These are phyloP conservation scores for Drosophila borealis DNA, from an alignment of 2,888 invertebrate species.

Conservation along the genomic window DNA sequence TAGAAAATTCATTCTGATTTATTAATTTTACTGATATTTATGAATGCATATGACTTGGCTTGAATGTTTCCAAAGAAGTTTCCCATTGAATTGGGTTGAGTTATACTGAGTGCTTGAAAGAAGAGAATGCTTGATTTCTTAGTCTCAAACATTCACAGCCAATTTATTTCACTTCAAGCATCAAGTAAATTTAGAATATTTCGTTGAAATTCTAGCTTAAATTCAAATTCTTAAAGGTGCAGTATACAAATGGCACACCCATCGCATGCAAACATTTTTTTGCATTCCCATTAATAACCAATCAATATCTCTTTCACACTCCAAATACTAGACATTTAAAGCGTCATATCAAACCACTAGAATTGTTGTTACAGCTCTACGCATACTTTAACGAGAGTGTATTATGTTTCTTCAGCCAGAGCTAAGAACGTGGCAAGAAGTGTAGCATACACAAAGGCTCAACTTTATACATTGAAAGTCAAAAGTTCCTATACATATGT, in stretches of 20 bases:
- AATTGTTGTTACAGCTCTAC: background rate
- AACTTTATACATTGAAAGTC: constrained; percentile 26
- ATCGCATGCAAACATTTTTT: too few species aligned
- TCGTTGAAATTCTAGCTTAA: background rate
- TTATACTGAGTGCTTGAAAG: too few species aligned
- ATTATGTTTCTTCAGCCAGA: constrained; percentile 6
- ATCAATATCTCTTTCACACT: constrained; percentile 2
- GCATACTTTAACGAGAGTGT: constrained; percentile 5
- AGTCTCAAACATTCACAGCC: too few species aligned
- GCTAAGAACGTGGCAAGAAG: constrained; percentile 6
- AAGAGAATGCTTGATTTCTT: too few species aligned
- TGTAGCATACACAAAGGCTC: constrained; percentile 36
- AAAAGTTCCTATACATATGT: constrained; percentile 16
- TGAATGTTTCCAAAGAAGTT: background rate
- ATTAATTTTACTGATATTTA: too few species aligned
- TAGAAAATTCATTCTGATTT: background rate
- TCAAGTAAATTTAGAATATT: background rate
- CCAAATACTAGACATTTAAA: background rate
- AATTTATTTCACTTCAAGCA: background rate
- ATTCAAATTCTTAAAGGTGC: background rate
- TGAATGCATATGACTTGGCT: background rate
- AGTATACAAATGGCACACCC: too few species aligned
- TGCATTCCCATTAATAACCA: background rate
- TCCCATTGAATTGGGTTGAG: background rate
- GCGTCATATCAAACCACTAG: constrained; percentile 3